A percentile compares a stretch with the other conserved stretches of the same genome.
These are phyloP conservation scores for Steromphala cineraria DNA, from an alignment of 2,888 invertebrate genomes.

Conservation along the genomic window DNA sequence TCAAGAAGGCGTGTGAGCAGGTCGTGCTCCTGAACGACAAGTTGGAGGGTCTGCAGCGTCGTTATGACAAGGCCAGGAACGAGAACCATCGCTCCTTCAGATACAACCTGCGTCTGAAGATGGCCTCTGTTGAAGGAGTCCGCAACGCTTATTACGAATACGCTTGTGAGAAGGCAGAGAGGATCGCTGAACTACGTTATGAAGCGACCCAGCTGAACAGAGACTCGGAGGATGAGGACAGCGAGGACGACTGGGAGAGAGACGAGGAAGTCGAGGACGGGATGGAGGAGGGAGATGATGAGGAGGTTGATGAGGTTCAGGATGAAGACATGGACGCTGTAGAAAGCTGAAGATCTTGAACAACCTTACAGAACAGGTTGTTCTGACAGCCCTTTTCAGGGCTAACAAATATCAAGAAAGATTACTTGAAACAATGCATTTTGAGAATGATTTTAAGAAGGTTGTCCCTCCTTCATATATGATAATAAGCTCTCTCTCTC, in stretches of 20 bases:
- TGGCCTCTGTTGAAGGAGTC: constrained; percentile 5
- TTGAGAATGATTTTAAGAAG: too few species aligned
- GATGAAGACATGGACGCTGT: not conserved
- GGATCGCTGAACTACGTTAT: not conserved
- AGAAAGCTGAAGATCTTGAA: not conserved
- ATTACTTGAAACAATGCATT: not conserved
- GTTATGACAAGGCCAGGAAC: constrained; percentile 6
- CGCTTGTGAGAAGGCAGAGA: constrained; percentile 16
- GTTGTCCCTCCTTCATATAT: too few species aligned
- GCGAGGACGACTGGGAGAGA: not conserved
- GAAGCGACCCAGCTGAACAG: not conserved
- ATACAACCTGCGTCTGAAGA: constrained; percentile 3
- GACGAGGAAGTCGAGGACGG: too few species aligned
- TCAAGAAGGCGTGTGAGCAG: constrained; percentile 15
- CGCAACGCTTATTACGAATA: constrained; percentile 19
- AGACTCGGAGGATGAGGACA: not conserved
- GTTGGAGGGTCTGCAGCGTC: constrained; percentile 9
- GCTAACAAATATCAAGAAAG: not conserved
- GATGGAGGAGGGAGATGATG: not conserved
- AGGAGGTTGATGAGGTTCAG: not conserved
- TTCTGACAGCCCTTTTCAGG: not conserved
- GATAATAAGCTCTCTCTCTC: too few species aligned
- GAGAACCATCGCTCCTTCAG: constrained; percentile 18
- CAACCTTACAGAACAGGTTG: not conserved
- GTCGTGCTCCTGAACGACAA: constrained; percentile 12